These are phyloP conservation scores for Pegea sp. DNA, from an alignment of 23 tunicate species.

Conservation along the genomic window DNA sequence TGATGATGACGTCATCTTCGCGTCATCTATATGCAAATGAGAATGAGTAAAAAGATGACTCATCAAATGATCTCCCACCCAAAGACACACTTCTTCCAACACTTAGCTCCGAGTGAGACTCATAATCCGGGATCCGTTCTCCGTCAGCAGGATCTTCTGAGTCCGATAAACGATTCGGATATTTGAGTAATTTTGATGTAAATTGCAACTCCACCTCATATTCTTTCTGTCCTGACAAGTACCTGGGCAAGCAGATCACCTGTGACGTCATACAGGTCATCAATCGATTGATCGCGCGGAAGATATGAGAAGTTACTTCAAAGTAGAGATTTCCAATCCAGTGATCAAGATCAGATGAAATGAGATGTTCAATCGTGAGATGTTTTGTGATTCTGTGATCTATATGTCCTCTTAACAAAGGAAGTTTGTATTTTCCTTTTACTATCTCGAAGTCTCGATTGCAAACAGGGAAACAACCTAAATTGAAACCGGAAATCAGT, in stretches of 20 bases:
- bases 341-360: conserved; percentile 83
- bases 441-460: conserved; percentile 72
- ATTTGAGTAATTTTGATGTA: conserved; percentile 53
- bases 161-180: conserved; percentile 53
- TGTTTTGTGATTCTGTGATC: conserved; percentile 65
- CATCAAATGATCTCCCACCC: background rate
- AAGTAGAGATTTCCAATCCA: conserved; percentile 85
- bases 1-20: no score
- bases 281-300: no score
- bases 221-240: conserved; percentile 89
- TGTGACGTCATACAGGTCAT: no score
- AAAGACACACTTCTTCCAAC: background rate
- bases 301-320: conserved; percentile 13
- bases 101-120: background rate
- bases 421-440: conserved; percentile 71
- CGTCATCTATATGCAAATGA: no score
- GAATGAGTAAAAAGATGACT: no score
- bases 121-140: conserved; percentile 39
- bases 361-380: conserved; percentile 43
- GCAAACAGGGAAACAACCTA: conserved; percentile 86
- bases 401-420: conserved; percentile 85
- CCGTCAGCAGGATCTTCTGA: conserved; percentile 79
- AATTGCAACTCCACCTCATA: conserved; percentile 94
- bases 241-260: conserved; percentile 62
- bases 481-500: no score